These are phyloP conservation scores for Heliconius nattereri DNA, from an alignment of 1,140 invertebrate species.

Conservation along the genomic window DNA sequence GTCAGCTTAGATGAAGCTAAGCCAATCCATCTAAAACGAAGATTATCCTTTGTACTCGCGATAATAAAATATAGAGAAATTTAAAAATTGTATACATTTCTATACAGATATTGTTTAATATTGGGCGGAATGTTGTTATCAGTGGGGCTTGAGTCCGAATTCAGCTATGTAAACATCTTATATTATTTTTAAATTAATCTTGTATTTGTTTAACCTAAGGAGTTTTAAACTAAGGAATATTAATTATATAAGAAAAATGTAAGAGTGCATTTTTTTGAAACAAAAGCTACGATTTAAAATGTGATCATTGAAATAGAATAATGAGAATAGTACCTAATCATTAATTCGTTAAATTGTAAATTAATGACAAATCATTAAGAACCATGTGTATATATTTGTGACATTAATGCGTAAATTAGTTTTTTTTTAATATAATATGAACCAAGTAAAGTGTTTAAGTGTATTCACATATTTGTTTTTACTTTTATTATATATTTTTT, in stretches of 20 bases:
- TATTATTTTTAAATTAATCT: background rate
- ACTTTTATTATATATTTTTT: too few species aligned
- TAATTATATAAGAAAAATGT: background rate
- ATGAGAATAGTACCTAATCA: background rate
- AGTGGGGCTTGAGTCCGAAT: background rate
- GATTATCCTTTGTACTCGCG: background rate
- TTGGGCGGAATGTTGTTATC: background rate
- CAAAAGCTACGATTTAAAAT: conserved; percentile 8
- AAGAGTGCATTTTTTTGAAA: conserved; percentile 3
- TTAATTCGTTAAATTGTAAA: background rate
- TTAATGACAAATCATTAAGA: background rate
- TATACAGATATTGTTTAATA: too few species aligned
- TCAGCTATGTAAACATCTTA: too few species aligned
- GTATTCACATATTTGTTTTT: background rate
- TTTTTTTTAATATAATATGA: background rate
- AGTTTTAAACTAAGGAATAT: background rate
- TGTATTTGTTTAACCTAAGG: background rate
- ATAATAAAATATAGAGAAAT: background rate
- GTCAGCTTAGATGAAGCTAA: background rate
- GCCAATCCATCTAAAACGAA: background rate
- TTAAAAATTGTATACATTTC: background rate
- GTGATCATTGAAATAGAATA: conserved; percentile 3
- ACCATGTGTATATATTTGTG: conserved; percentile 11
- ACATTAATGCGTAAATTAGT: background rate
- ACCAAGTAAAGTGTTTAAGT: background rate